A percentile compares a stretch with the other conserved stretches of the same genome.
These are phyloP conservation scores for Paracanthobrama guichenoti DNA, from an alignment of 2,113 vertebrate species.

Conservation along the genomic window DNA sequence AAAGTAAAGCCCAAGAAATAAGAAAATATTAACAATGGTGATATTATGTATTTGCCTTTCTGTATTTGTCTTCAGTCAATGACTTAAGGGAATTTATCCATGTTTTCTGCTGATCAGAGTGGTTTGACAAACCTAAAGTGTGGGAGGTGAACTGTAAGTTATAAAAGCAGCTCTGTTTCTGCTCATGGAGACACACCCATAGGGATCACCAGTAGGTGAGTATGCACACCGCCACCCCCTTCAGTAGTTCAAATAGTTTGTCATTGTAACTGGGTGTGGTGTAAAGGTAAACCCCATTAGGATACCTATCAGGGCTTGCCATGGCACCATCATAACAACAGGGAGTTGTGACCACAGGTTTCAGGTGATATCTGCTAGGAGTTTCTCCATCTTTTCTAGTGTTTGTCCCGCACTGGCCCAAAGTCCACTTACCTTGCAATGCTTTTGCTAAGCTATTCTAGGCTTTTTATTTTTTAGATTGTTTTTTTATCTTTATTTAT, in stretches of 20 bases:
- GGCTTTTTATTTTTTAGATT: no score
- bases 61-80: not conserved
- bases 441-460: not conserved
- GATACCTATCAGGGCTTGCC: slow-evolving; percentile 14
- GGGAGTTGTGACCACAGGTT: not conserved
- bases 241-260: not conserved
- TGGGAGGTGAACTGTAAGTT: slow-evolving; percentile 4
- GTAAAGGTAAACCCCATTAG: slow-evolving; percentile 29
- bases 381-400: no score
- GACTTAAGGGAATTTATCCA: not conserved
- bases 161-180: not conserved
- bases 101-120: not conserved
- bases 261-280: slow-evolving; percentile 37
- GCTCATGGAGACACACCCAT: slow-evolving; percentile 26
- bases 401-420: no score
- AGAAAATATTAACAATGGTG: no score
- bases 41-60: not conserved
- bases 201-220: slow-evolving; percentile 6
- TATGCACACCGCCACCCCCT: not conserved
- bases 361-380: not conserved
- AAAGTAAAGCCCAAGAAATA: no score
- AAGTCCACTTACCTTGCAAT: no score
- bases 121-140: slow-evolving; percentile 3
- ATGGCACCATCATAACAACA: slow-evolving; percentile 17
- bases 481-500: no score